phyloP scores from a whole-genome alignment of 30 jellyfish, hydroid and myxozoan genomes.

The Aurelia sp. region DNA sequence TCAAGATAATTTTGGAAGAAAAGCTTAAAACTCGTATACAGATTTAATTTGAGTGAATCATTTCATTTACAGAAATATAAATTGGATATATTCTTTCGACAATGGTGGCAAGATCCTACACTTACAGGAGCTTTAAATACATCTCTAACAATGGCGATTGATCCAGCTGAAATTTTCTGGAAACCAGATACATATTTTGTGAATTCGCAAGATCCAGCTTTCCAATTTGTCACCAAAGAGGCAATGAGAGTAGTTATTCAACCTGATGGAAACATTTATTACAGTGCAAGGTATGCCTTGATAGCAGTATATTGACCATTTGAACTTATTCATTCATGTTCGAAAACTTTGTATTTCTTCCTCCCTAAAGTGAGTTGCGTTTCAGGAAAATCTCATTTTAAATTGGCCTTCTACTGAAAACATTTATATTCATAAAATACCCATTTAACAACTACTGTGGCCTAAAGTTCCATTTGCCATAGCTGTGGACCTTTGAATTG shows the following conservation, averaged over 20 bases:
- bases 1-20: too few relatives aligned
- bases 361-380: too few relatives aligned
- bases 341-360: too few relatives aligned
- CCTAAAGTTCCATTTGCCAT: too few relatives aligned
- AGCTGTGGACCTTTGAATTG: too few relatives aligned
- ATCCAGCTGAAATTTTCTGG: conserved; percentile 34
- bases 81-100: conserved; percentile 53
- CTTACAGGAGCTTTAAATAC: conserved; percentile 39
- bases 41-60: not conserved
- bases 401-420: too few relatives aligned
- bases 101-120: conserved; percentile 58
- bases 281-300: conserved; percentile 45
- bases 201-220: conserved; percentile 25
- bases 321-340: too few relatives aligned
- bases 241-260: conserved; percentile 34
- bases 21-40: too few relatives aligned
- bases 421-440: too few relatives aligned
- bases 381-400: too few relatives aligned
- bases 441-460: too few relatives aligned
- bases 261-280: conserved; percentile 45
- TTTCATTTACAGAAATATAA: conserved; percentile 15
- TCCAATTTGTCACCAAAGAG: conserved; percentile 47
- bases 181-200: conserved; percentile 62
- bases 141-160: conserved; percentile 48
- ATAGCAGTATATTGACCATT: too few relatives aligned